phyloP scores from a whole-genome alignment of 2,888 invertebrate species.

The Autographa pulchrina region DNA sequence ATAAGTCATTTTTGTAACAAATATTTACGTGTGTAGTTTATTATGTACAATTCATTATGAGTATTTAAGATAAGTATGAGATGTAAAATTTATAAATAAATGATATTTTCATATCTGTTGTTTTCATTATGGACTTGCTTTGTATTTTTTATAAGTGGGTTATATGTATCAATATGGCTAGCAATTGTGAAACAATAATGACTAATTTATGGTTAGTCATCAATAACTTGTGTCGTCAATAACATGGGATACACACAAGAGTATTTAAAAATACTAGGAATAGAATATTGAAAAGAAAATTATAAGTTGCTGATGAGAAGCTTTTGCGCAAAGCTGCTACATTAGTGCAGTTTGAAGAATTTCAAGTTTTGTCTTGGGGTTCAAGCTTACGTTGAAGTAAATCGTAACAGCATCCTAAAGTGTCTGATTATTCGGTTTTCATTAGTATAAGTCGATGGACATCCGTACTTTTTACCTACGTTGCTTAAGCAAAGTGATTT shows the following conservation, averaged over 20 bases:
- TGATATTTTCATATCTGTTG: neutral
- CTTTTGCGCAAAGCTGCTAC: too few species aligned
- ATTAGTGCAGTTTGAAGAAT: too few species aligned
- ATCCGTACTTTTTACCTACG: too few species aligned
- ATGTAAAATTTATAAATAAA: conserved; percentile 36
- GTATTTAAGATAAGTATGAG: conserved; percentile 9
- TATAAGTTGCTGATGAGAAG: too few species aligned
- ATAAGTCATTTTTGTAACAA: conserved; percentile 61
- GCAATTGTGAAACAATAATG: neutral
- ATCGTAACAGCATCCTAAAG: too few species aligned
- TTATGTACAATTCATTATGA: conserved; percentile 25
- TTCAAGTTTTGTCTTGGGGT: too few species aligned
- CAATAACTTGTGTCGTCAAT: neutral
- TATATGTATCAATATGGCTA: neutral
- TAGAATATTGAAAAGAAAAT: neutral
- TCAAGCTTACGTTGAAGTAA: too few species aligned
- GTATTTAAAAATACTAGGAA: neutral
- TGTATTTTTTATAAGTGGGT: neutral
- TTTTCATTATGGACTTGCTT: neutral
- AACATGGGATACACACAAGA: neutral
- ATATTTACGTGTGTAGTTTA: conserved; percentile 28
- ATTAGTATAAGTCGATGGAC: too few species aligned
- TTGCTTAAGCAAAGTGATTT: too few species aligned
- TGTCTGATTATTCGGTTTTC: too few species aligned
- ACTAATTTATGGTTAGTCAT: neutral